These are phyloP conservation scores for Leuctra nigra DNA, from an alignment of 2,888 invertebrate species.

Conservation along the genomic window DNA sequence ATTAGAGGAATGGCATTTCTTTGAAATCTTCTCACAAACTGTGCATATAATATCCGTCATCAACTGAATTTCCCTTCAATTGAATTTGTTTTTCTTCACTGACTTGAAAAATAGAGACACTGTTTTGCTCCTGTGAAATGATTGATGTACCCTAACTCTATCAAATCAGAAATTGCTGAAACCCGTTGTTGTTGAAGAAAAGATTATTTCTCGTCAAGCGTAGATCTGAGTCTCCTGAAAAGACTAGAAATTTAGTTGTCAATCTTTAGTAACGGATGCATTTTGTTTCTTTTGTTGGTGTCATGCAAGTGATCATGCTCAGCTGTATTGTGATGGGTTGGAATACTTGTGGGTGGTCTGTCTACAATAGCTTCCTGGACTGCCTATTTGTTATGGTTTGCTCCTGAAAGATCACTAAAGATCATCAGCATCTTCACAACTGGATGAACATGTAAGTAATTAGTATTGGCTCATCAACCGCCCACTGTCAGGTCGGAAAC, in stretches of 20 bases:
- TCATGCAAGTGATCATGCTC: neutral
- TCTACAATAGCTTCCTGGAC: no score
- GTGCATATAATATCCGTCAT: no score
- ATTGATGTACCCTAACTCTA: neutral
- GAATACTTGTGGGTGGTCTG: no score
- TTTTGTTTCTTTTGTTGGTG: neutral
- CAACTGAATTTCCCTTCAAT: no score
- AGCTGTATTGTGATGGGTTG: neutral
- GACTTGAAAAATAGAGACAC: no score
- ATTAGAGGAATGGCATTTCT: no score
- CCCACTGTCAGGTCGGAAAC: no score
- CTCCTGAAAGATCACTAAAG: neutral
- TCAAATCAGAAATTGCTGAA: constrained; percentile 1
- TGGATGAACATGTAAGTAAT: no score
- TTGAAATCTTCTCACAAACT: no score
- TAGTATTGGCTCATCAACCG: no score
- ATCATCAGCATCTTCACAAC: neutral
- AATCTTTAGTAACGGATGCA: neutral
- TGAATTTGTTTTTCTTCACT: no score
- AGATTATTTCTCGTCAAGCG: neutral
- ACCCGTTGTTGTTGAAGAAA: neutral
- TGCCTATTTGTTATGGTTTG: constrained; percentile 5
- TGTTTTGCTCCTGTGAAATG: no score
- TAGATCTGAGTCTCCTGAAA: neutral
- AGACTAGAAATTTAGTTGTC: neutral